A percentile compares a stretch with the other conserved stretches of the same genome.
phyloP scores from a whole-genome alignment of 2,888 invertebrate genomes.

The Caenorhabditis doughertyi region DNA sequence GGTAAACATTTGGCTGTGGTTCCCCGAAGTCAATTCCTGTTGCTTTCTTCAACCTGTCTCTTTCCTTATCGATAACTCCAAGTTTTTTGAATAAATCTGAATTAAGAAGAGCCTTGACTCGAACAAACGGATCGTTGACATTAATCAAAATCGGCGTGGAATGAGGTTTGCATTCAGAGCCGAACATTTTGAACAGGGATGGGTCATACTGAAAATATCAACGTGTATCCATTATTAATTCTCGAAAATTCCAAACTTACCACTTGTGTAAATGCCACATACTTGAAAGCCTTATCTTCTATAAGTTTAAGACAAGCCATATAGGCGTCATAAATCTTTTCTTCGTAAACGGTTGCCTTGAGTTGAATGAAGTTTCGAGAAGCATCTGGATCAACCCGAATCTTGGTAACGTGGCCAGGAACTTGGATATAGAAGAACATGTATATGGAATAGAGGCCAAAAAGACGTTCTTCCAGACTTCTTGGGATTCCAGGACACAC shows the following conservation, averaged over 20 bases:
- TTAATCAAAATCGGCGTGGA: background rate
- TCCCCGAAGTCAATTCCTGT: background rate
- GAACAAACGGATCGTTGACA: constrained; percentile 30
- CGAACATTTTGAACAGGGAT: constrained; percentile 22
- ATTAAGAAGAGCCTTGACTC: constrained; percentile 9
- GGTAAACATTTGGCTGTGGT: background rate
- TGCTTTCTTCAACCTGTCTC: background rate
- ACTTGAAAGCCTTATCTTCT: constrained; percentile 38
- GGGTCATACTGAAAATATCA: constrained; percentile 54
- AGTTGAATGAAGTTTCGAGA: constrained; percentile 13
- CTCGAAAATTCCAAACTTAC: constrained; percentile 10
- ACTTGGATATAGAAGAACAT: constrained; percentile 57
- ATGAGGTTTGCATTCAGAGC: background rate
- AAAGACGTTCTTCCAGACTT: constrained; percentile 46
- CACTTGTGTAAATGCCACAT: constrained; percentile 27
- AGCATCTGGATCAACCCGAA: constrained; percentile 46
- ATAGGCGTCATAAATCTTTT: constrained; percentile 33
- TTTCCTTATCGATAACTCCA: background rate
- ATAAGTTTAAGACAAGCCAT: constrained; percentile 21
- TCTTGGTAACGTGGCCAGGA: constrained; percentile 42
- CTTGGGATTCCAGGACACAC: background rate
- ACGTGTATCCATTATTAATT: background rate
- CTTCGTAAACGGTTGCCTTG: background rate
- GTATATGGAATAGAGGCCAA: constrained; percentile 57
- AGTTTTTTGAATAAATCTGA: constrained; percentile 12